A percentile compares a stretch with the other conserved stretches of the same genome.
These are phyloP conservation scores for Dunckerocampus dactyliophorus DNA, from an alignment of 2,113 vertebrate species.

Conservation along the genomic window DNA sequence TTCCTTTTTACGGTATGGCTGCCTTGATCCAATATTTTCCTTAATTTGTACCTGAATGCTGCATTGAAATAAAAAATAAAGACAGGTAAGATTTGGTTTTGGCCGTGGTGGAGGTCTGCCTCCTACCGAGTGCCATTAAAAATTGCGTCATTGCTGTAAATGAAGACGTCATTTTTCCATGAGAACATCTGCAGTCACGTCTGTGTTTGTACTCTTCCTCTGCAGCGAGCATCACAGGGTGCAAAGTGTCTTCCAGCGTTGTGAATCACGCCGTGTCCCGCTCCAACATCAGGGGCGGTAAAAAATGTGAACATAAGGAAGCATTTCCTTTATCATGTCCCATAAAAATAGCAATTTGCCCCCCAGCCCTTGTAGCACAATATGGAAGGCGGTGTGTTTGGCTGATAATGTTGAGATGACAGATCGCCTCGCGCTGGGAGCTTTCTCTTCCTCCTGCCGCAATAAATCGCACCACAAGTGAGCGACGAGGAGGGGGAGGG, in stretches of 20 bases:
- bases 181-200: too few species aligned
- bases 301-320: constrained; percentile 91
- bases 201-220: neutral
- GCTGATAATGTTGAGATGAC: constrained; percentile 94
- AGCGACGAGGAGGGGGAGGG: constrained; percentile 20
- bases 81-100: too few species aligned
- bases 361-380: constrained; percentile 89
- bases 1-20: too few species aligned
- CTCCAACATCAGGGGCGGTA: constrained; percentile 79
- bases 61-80: too few species aligned
- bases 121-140: too few species aligned
- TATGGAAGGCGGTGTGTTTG: constrained; percentile 89
- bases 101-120: too few species aligned
- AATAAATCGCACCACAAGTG: constrained; percentile 77
- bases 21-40: too few species aligned
- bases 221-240: constrained; percentile 17
- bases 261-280: constrained; percentile 64
- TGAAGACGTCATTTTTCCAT: too few species aligned
- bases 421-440: constrained; percentile 87
- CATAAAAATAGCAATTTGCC: constrained; percentile 97
- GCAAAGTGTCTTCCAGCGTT: constrained; percentile 52
- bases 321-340: constrained; percentile 95
- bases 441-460: constrained; percentile 76
- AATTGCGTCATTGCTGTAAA: too few species aligned
- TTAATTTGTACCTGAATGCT: too few species aligned